Evolutionary conservation across 2,797 vertebrate genomes (phyloP).

Genomic region (Pseudopleuronectes americanus): DNA sequence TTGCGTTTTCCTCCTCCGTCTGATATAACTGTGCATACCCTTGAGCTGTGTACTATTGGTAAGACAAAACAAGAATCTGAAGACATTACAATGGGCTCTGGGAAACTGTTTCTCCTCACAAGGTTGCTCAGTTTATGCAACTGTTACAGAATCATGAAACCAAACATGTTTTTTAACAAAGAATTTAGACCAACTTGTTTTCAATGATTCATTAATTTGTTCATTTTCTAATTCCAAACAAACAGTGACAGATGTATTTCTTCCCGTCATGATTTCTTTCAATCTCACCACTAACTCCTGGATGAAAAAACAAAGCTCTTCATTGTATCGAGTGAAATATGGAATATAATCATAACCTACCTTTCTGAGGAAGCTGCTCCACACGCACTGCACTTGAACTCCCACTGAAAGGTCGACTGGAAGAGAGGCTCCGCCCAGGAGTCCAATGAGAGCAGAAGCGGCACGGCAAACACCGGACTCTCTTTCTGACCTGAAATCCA

Average conservation of each 20-base stretch:
- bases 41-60: neutral
- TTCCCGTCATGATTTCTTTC: neutral
- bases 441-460: slow-evolving; percentile 86
- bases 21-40: no score
- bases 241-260: neutral
- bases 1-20: no score
- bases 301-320: neutral
- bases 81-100: no score
- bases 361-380: slow-evolving; percentile 80
- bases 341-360: slow-evolving; percentile 65
- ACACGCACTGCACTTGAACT: slow-evolving; percentile 88
- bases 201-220: slow-evolving; percentile 7
- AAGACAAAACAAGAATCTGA: neutral
- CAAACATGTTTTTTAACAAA: neutral
- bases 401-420: slow-evolving; percentile 86
- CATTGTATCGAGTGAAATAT: neutral
- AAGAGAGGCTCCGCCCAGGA: slow-evolving; percentile 84
- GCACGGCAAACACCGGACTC: slow-evolving; percentile 92
- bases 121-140: no score
- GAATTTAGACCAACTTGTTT: neutral
- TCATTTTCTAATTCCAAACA: neutral
- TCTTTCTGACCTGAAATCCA: slow-evolving; percentile 85
- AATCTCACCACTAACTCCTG: neutral
- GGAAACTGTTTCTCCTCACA: no score
- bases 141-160: no score